Evolutionary conservation across 1,140 invertebrate species (phyloP).

Genomic region (Philotrypesis tridentata): DNA sequence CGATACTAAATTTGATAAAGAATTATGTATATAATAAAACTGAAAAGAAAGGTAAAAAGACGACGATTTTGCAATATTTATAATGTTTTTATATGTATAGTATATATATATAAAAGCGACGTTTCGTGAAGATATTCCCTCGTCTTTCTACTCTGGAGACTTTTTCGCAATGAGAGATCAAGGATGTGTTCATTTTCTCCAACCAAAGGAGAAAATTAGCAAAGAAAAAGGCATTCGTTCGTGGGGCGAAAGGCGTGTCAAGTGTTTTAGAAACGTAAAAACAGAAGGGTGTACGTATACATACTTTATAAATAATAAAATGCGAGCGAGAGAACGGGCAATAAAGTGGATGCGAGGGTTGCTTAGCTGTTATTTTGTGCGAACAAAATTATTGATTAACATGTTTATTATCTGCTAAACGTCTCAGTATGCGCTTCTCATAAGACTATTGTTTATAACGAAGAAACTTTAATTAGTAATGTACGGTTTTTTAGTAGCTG

Average conservation of each 20-base stretch:
- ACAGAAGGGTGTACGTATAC: conserved; percentile 34
- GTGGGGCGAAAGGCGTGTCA: conserved; percentile 39
- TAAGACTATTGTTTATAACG: neutral
- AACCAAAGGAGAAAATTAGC: neutral
- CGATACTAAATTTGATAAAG: conserved; percentile 47
- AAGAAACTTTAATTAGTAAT: neutral
- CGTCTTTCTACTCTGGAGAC: neutral
- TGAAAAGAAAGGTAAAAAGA: conserved; percentile 7
- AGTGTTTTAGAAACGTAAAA: conserved; percentile 38
- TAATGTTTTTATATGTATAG: conserved; percentile 12
- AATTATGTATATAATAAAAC: conserved; percentile 40
- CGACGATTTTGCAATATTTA: conserved; percentile 41
- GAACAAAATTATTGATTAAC: neutral
- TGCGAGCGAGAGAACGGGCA: conserved; percentile 38
- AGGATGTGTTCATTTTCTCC: neutral
- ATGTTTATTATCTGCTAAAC: neutral
- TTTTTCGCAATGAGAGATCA: conserved; percentile 5
- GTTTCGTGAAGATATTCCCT: neutral
- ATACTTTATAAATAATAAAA: conserved; percentile 15
- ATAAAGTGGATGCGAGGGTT: conserved; percentile 39
- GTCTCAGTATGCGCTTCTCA: too few relatives aligned
- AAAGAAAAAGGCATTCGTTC: conserved; percentile 12
- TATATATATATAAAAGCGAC: neutral
- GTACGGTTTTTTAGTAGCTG: too few relatives aligned
- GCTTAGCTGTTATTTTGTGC: conserved; percentile 29